These are phyloP conservation scores for Clanis bilineata DNA, from an alignment of 2,888 invertebrate genomes.

Conservation along the genomic window DNA sequence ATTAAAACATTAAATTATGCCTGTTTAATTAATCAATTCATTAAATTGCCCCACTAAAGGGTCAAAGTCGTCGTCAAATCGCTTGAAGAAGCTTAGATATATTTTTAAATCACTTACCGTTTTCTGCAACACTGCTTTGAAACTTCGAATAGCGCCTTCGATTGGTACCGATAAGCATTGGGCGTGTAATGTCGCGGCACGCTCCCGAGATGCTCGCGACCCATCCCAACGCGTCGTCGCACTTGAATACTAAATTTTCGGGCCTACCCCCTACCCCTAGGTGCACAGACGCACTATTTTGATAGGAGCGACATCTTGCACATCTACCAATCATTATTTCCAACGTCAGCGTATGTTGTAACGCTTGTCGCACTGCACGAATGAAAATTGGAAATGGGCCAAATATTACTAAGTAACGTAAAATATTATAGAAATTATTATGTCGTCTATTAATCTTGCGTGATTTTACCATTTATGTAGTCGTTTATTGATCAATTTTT, in stretches of 20 bases:
- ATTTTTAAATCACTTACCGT: not conserved
- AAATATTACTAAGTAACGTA: too few relatives aligned
- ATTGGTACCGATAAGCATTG: not conserved
- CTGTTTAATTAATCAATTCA: not conserved
- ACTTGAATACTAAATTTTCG: not conserved
- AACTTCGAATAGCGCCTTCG: not conserved
- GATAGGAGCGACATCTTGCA: constrained; percentile 1
- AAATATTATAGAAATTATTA: too few relatives aligned
- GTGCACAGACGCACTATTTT: not conserved
- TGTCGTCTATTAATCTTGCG: too few relatives aligned
- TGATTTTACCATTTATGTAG: too few relatives aligned
- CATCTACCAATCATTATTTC: not conserved
- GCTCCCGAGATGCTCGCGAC: not conserved
- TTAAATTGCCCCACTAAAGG: not conserved
- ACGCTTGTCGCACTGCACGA: too few relatives aligned
- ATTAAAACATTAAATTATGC: not conserved
- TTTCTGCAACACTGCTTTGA: not conserved
- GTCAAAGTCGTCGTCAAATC: not conserved
- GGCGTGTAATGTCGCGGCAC: too few relatives aligned
- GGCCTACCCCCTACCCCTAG: too few relatives aligned
- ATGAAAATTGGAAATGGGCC: too few relatives aligned
- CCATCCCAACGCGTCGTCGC: not conserved
- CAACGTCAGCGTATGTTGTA: not conserved
- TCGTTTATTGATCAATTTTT: too few relatives aligned
- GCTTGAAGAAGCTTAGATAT: not conserved